Conservation (phyloP, 2,888 invertebrate genomes). For the Microctonus brassicae region DNA sequence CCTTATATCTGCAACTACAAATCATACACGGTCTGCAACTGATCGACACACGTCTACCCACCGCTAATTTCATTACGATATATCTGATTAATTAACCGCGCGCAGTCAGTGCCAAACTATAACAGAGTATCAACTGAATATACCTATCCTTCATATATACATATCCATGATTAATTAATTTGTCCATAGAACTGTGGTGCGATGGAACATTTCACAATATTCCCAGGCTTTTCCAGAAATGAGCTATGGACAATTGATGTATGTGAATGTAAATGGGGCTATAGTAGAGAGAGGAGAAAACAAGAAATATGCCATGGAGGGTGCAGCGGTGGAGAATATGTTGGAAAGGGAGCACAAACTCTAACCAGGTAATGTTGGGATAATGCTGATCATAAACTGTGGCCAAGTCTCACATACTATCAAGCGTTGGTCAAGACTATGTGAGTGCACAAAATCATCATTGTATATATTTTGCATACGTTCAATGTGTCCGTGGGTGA, state of each 20-base stretch:
- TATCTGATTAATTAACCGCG: slow-evolving; percentile 69
- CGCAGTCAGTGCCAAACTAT: slow-evolving; percentile 11
- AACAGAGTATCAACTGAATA: background rate
- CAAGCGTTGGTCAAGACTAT: slow-evolving; percentile 27
- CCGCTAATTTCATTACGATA: slow-evolving; percentile 52
- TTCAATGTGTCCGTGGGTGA: slow-evolving; percentile 30
- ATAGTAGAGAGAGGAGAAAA: slow-evolving; percentile 25
- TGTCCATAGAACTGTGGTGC: slow-evolving; percentile 28
- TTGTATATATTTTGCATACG: background rate
- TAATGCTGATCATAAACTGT: slow-evolving; percentile 67
- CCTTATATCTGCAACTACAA: background rate
- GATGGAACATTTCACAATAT: slow-evolving; percentile 25
- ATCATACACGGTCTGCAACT: slow-evolving; percentile 42
- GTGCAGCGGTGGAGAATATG: background rate
- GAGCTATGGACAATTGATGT: slow-evolving; percentile 38
- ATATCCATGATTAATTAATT: background rate
- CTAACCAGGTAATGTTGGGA: slow-evolving; percentile 64
- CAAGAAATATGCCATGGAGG: slow-evolving; percentile 11
- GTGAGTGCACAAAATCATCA: slow-evolving; percentile 42
- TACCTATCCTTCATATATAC: background rate
- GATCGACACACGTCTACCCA: slow-evolving; percentile 43
- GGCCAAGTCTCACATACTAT: slow-evolving; percentile 52
- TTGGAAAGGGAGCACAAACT: slow-evolving; percentile 46
- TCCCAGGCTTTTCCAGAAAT: slow-evolving; percentile 38
- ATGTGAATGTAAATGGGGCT: slow-evolving; percentile 33